phyloP scores from a whole-genome alignment of 2,113 vertebrate genomes.

The Tympanuchus pallidicinctus region DNA sequence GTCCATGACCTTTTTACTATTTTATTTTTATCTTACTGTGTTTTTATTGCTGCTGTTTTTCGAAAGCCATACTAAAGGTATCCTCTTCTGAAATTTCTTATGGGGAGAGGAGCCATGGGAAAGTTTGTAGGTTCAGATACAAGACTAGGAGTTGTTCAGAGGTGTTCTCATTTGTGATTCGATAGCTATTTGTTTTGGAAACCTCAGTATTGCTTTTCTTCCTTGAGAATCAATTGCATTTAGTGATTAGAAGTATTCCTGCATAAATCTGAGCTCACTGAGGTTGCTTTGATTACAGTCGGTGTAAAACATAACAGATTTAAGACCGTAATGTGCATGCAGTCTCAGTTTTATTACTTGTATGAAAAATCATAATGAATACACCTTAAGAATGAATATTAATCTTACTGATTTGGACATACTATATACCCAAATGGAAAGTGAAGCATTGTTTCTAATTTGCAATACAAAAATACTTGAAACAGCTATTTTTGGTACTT shows the following conservation, averaged over 20 bases:
- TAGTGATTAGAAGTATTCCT: not conserved
- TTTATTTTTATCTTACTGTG: not conserved
- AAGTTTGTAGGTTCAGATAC: not conserved
- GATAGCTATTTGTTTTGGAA: not conserved
- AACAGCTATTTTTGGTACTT: conserved; percentile 39
- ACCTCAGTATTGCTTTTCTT: not conserved
- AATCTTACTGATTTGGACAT: not conserved
- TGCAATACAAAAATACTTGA: conserved; percentile 24
- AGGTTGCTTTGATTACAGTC: not conserved
- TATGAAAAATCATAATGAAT: conserved; percentile 18
- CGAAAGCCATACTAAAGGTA: not conserved
- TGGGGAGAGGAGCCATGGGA: fast-evolving
- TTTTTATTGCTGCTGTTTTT: not conserved
- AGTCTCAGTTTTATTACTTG: not conserved
- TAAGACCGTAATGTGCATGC: not conserved
- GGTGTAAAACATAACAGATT: not conserved
- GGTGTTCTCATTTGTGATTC: not conserved
- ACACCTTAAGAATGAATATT: not conserved
- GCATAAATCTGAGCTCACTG: not conserved
- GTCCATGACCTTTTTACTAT: not conserved
- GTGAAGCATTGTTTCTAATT: conserved; percentile 21
- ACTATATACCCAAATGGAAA: not conserved
- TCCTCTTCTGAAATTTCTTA: not conserved
- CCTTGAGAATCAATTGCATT: not conserved
- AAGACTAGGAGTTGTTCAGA: not conserved